A percentile compares a stretch with the other conserved stretches of the same genome.
Conservation (phyloP, 2,797 vertebrate species). For the Coreius guichenoti region DNA sequence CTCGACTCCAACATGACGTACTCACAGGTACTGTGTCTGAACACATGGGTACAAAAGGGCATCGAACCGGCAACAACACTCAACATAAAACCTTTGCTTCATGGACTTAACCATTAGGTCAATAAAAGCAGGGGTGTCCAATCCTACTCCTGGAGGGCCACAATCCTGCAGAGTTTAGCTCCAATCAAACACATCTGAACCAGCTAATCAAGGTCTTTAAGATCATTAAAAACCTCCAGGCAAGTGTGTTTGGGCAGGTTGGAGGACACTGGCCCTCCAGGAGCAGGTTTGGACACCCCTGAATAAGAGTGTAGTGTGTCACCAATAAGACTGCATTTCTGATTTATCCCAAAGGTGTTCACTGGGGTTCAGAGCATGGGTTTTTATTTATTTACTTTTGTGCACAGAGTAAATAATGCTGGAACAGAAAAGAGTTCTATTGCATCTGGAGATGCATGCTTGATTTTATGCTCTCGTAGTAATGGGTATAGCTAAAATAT, state of each 20-base stretch:
- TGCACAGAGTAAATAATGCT: neutral
- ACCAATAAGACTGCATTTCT: neutral
- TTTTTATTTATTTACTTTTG: neutral
- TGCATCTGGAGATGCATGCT: too few species aligned
- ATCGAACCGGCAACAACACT: neutral
- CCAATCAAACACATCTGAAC: neutral
- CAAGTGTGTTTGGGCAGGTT: neutral
- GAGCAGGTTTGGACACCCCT: neutral
- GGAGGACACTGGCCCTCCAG: neutral
- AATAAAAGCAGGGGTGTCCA: neutral
- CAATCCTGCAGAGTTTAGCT: neutral
- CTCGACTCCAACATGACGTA: conserved; percentile 87
- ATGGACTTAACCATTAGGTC: neutral
- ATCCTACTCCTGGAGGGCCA: neutral
- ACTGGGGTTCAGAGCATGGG: neutral
- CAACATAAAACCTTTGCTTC: neutral
- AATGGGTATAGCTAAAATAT: too few species aligned
- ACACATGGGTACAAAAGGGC: neutral
- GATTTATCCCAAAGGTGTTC: neutral
- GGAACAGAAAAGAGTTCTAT: too few species aligned
- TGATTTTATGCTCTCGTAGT: too few species aligned
- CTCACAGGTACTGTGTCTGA: conserved; percentile 75
- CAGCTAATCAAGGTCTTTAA: neutral
- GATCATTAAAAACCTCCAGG: neutral
- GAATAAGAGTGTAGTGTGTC: neutral